phyloP scores from a whole-genome alignment of 2,888 invertebrate species.

The Pilophorus perplexus region DNA sequence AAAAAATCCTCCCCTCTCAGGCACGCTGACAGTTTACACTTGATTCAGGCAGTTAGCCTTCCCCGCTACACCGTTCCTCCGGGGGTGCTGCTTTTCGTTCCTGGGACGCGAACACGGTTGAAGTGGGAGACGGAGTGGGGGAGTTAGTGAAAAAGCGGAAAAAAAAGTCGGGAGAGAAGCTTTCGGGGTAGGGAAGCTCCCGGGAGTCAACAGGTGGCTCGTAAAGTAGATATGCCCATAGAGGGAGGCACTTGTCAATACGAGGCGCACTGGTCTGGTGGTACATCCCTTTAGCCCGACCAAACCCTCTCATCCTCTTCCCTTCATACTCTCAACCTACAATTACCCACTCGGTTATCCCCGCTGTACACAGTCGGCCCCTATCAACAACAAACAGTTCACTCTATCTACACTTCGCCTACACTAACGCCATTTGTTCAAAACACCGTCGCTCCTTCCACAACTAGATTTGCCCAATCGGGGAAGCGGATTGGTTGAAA shows the following conservation, averaged over 20 bases:
- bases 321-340: conserved; percentile 37
- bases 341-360: conserved; percentile 40
- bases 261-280: conserved; percentile 22
- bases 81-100: conserved; percentile 4
- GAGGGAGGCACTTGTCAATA: conserved; percentile 37
- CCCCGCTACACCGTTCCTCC: background rate
- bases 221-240: conserved; percentile 44
- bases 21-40: conserved; percentile 40
- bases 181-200: conserved; percentile 15
- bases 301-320: conserved; percentile 1
- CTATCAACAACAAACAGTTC: conserved; percentile 39
- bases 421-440: background rate
- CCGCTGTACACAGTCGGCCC: conserved; percentile 31
- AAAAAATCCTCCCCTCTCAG: no score
- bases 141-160: conserved; percentile 19
- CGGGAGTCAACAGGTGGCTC: conserved; percentile 41
- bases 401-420: conserved; percentile 12
- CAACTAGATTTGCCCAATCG: no score
- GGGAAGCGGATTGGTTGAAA: no score
- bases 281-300: conserved; percentile 37
- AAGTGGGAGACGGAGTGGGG: background rate
- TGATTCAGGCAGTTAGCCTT: conserved; percentile 38
- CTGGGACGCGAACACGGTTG: background rate
- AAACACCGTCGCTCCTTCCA: no score
- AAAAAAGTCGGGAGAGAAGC: background rate